Evolutionary conservation across 2,797 vertebrate genomes (phyloP), one percentile per base, ranked within the genome.

Genomic region (Microctenopoma steveboyesi): DNA sequence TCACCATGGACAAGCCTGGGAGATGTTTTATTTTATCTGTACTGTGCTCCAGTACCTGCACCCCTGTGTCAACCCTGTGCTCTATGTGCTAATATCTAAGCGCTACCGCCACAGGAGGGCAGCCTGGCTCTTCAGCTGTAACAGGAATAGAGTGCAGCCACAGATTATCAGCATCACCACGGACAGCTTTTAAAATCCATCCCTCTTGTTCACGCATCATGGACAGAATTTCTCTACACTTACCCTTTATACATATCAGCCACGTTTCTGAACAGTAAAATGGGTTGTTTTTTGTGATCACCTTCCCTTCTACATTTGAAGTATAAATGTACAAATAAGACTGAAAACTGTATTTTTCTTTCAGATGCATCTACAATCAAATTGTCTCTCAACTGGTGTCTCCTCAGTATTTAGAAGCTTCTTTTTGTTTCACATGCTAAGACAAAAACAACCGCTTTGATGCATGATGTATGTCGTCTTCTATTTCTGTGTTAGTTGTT

Each of bases 11-110:
- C 83, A 72, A 3, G 72, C 78, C 5, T 94, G 92, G 90, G 90
- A 95, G 60, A 88, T 65, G 52, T 94, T 94, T 84, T 88, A 94
- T 79, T 95, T 93, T 61, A 47, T 81, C 56, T 94, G 93, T 65
- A 91, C 89, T 8, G 61, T 91, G 81, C 85, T 92, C 47, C 92
- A 92, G 40, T 90, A 94, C 83, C 88, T 95, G 64, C 89, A 94
- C 66, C 92, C 85, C 0, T 89, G 92, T 49, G 70, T 94, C 63
- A 93, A 92, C 76, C 84, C 92, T 0, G 85, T 95, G 74, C 83
- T 93, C 11, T 92, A 93, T n/a, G 86, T 94, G 63, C 86, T 95
- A 76, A 85, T 91, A 51, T 90, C 93, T 18, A 92, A 92, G 42
- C 79, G 90, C 63, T 82, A 92, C 4, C 82, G 91, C 78, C 91